phyloP scores from a whole-genome alignment of 2,797 vertebrate genomes.

The Melanotaenia nigrans region DNA sequence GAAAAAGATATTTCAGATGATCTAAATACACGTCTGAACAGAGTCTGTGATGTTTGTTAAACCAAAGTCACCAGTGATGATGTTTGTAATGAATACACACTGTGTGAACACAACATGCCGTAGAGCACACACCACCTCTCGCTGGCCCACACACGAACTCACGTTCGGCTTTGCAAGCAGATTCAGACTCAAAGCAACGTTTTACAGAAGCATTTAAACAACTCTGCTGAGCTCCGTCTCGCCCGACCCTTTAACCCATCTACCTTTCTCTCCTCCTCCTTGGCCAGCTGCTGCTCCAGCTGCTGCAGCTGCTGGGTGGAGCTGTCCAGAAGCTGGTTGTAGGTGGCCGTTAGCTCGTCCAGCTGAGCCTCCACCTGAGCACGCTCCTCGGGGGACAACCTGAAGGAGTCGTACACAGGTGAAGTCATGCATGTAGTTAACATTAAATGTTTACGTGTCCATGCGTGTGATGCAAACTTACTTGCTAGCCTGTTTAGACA shows the following conservation, averaged over 20 bases:
- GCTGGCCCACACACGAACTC: constrained; percentile 54
- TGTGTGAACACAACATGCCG: constrained; percentile 78
- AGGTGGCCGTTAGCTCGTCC: constrained; percentile 86
- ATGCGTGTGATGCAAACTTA: constrained; percentile 74
- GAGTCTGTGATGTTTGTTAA: constrained; percentile 67
- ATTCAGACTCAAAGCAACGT: constrained; percentile 42
- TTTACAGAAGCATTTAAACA: constrained; percentile 13
- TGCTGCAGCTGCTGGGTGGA: constrained; percentile 91
- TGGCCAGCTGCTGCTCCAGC: constrained; percentile 91
- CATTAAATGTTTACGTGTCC: too few species aligned
- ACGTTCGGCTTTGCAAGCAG: constrained; percentile 52
- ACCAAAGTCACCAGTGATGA: constrained; percentile 54
- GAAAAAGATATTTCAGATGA: not conserved
- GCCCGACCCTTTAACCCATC: constrained; percentile 9
- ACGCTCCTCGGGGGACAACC: constrained; percentile 90
- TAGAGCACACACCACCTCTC: constrained; percentile 39
- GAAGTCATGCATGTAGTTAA: too few species aligned
- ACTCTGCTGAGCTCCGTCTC: not conserved
- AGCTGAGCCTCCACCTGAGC: constrained; percentile 88
- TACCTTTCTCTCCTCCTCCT: constrained; percentile 97
- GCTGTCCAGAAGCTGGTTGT: constrained; percentile 87
- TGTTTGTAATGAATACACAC: constrained; percentile 63
- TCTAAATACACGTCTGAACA: constrained; percentile 65
- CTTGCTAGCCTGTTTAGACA: constrained; percentile 95
- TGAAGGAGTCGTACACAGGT: constrained; percentile 49